Evolutionary conservation across 1,140 invertebrate genomes (phyloP).

Genomic region (Samia ricini): DNA sequence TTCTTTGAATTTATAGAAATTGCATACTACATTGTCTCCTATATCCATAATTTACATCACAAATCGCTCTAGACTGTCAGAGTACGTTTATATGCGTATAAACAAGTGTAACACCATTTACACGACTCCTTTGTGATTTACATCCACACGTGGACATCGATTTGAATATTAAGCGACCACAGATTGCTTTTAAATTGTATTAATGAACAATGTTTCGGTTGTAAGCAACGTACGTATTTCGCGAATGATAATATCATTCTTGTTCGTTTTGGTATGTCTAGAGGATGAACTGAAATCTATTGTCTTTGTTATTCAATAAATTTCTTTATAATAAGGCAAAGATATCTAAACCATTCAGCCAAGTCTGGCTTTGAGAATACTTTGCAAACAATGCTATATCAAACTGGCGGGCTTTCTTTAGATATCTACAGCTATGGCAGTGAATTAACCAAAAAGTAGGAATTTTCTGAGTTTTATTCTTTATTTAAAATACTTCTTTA

Average conservation of each 20-base stretch:
- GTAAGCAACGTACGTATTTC: not conserved
- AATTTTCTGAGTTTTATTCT: too few species aligned
- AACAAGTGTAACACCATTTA: slow-evolving; percentile 51
- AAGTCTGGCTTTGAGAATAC: too few species aligned
- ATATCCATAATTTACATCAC: not conserved
- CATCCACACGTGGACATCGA: slow-evolving; percentile 21
- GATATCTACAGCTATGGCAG: too few species aligned
- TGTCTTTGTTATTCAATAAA: too few species aligned
- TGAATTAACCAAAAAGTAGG: too few species aligned
- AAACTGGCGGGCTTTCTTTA: too few species aligned
- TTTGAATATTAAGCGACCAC: slow-evolving; percentile 32
- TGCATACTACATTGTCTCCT: not conserved
- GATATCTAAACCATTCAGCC: too few species aligned
- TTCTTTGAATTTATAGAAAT: too few species aligned
- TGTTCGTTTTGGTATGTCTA: not conserved
- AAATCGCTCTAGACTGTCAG: not conserved
- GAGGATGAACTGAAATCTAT: not conserved
- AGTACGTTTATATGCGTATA: slow-evolving; percentile 35
- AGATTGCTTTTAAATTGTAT: slow-evolving; percentile 43
- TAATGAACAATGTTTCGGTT: slow-evolving; percentile 18
- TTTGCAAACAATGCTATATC: too few species aligned
- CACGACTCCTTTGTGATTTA: slow-evolving; percentile 55
- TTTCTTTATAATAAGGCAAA: too few species aligned
- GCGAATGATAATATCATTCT: not conserved
- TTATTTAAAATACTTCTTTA: too few species aligned